Conservation (phyloP, 2,113 vertebrate genomes). For the Notechis scutatus region DNA sequence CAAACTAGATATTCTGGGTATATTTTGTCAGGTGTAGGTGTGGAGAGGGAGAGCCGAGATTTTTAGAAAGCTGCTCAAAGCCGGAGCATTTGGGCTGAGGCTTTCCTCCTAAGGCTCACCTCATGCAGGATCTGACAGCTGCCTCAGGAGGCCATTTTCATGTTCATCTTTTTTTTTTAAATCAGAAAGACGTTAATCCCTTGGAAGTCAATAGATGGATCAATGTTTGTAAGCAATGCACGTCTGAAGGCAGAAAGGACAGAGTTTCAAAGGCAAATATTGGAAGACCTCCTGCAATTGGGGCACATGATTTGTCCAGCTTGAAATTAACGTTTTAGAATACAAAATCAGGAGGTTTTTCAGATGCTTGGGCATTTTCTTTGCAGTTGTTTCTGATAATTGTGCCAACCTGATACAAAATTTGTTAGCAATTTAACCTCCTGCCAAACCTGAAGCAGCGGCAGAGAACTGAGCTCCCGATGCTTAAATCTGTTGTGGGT, state of each 20-base stretch:
- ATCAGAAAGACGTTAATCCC: background rate
- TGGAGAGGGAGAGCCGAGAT: background rate
- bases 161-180: background rate
- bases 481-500: background rate
- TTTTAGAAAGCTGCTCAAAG: background rate
- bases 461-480: background rate
- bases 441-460: background rate
- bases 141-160: background rate
- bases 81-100: background rate
- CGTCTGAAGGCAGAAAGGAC: background rate
- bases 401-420: background rate
- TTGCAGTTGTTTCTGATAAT: background rate
- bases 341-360: background rate
- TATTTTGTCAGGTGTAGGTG: background rate
- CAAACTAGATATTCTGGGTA: background rate
- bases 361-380: background rate
- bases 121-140: background rate
- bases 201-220: background rate
- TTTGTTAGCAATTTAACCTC: background rate
- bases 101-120: background rate
- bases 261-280: background rate
- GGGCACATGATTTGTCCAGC: background rate
- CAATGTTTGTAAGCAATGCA: background rate
- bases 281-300: background rate
- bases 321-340: background rate